A percentile compares a stretch with the other conserved stretches of the same genome.
These are phyloP conservation scores for Taeniopygia guttata DNA, from an alignment of 2,797 vertebrate genomes.

Conservation along the genomic window DNA sequence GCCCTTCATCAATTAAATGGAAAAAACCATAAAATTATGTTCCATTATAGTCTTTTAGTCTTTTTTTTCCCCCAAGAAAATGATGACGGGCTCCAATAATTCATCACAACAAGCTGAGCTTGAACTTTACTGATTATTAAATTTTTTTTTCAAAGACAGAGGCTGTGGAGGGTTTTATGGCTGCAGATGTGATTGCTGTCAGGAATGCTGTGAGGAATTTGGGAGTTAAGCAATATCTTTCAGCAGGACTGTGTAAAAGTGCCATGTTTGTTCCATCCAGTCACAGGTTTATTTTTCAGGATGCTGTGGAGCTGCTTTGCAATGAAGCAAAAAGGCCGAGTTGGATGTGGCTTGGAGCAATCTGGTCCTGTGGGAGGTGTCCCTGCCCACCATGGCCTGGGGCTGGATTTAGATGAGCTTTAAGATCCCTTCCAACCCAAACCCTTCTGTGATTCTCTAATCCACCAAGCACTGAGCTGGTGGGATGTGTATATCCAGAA, in stretches of 20 bases:
- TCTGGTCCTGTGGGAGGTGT: neutral
- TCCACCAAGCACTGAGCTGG: neutral
- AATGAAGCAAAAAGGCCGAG: neutral
- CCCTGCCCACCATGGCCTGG: neutral
- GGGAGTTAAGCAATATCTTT: conserved; percentile 56
- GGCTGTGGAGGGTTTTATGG: conserved; percentile 63
- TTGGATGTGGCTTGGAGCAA: neutral
- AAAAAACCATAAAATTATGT: conserved; percentile 58
- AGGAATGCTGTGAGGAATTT: conserved; percentile 82
- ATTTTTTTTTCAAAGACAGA: conserved; percentile 72
- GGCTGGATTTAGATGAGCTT: neutral
- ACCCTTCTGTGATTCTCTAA: neutral
- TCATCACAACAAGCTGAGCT: conserved; percentile 89
- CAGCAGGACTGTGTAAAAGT: conserved; percentile 43
- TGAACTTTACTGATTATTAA: conserved; percentile 93
- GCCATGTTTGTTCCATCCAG: neutral
- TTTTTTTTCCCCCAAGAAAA: conserved; percentile 32
- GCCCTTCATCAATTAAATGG: conserved; percentile 74
- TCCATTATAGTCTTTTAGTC: conserved; percentile 54
- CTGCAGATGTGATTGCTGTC: conserved; percentile 83
- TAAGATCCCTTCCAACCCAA: neutral
- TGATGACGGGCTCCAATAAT: conserved; percentile 88
- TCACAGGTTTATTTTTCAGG: neutral
- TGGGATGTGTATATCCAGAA: neutral
- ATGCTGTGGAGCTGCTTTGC: neutral